phyloP scores from a whole-genome alignment of 2,797 vertebrate species.

The Smutsia temminckii region DNA sequence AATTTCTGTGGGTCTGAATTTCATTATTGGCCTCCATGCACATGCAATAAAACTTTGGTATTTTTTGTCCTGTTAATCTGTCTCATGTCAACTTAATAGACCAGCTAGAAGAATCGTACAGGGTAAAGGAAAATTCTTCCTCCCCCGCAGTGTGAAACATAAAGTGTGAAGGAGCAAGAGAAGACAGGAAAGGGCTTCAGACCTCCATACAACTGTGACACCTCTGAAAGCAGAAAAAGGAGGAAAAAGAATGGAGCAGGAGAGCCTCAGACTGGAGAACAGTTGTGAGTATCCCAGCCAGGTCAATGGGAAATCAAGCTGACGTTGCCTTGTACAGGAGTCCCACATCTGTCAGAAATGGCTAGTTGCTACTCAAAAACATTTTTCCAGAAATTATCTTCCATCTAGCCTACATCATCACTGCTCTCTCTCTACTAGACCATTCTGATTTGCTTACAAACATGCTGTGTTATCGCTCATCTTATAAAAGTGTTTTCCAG shows the following conservation, averaged over 20 bases:
- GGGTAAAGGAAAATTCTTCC: too few relatives aligned
- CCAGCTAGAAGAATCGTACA: too few relatives aligned
- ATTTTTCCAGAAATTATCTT: constrained; percentile 34
- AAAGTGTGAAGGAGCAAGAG: background rate
- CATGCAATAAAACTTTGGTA: too few relatives aligned
- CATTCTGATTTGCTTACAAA: constrained; percentile 4
- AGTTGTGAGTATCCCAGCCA: background rate
- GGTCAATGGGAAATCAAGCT: background rate
- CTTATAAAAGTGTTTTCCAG: background rate
- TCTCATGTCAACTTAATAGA: too few relatives aligned
- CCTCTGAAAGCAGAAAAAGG: background rate
- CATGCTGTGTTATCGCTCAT: background rate
- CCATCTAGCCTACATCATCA: background rate
- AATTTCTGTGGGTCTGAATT: too few relatives aligned
- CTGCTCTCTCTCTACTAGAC: background rate
- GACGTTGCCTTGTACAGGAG: background rate
- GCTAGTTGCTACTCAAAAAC: background rate
- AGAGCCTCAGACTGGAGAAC: background rate
- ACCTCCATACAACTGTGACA: background rate
- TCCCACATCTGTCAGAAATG: background rate
- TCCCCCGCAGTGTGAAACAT: background rate
- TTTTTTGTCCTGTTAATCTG: too few relatives aligned
- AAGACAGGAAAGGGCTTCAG: background rate
- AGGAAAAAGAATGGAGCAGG: background rate
- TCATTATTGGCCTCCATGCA: too few relatives aligned